A percentile compares a stretch with the other conserved stretches of the same genome.
These are phyloP conservation scores for Thereuonema tuberculata DNA, from an alignment of 1,140 invertebrate genomes.

Conservation along the genomic window DNA sequence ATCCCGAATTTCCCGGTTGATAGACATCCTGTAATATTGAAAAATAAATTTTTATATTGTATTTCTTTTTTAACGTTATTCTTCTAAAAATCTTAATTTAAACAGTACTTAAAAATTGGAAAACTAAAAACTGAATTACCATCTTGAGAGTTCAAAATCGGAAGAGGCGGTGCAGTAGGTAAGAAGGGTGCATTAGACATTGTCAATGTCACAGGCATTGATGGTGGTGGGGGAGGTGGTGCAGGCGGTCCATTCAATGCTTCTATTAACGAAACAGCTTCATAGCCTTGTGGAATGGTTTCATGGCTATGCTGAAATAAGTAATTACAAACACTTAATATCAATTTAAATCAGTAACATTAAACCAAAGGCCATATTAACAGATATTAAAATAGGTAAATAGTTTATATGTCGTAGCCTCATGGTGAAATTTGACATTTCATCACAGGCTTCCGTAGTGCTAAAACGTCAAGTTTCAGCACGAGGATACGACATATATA, in stretches of 20 bases:
- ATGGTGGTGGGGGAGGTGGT: conserved; percentile 37
- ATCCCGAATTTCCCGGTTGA: too few relatives aligned
- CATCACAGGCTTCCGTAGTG: too few relatives aligned
- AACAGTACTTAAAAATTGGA: too few relatives aligned
- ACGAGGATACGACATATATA: too few relatives aligned
- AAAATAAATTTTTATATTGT: too few relatives aligned
- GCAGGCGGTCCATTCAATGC: conserved; percentile 81
- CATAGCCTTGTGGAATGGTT: conserved; percentile 83
- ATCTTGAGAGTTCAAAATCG: not conserved
- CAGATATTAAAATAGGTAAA: conserved; percentile 12
- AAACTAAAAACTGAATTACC: not conserved
- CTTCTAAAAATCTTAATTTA: too few relatives aligned
- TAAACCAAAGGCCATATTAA: conserved; percentile 6
- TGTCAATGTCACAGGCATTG: not conserved
- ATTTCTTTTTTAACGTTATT: too few relatives aligned
- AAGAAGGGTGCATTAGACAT: not conserved
- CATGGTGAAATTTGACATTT: too few relatives aligned
- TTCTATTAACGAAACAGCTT: conserved; percentile 90
- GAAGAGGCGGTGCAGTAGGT: not conserved
- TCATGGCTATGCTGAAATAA: conserved; percentile 35
- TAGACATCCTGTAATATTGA: too few relatives aligned
- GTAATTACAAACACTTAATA: conserved; percentile 5
- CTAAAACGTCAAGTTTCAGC: too few relatives aligned
- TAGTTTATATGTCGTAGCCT: too few relatives aligned
- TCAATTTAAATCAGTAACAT: conserved; percentile 8